Base-by-base conservation (phyloP, 37 sponge, comb jelly and placozoan species). In the Oscarella lobularis region DNA sequence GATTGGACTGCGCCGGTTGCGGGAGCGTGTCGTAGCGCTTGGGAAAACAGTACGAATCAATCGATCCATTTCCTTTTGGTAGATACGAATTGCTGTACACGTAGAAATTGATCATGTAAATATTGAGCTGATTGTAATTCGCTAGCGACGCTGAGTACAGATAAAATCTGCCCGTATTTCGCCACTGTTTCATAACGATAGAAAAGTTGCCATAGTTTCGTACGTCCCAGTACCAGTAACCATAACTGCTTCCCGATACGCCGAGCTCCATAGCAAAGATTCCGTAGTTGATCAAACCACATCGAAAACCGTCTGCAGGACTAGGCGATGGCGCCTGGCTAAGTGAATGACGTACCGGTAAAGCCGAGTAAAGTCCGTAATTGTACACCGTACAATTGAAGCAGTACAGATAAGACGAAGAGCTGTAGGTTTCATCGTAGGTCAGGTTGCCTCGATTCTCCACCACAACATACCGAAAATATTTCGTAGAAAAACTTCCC, bases 181-280 rank as follows among this genome's bases (percentile, higher is more conserved):
- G 9, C 60, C 9, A 27, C 14, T 48, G 60, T 48, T 48, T 48
- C 9, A 9, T 27, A 20, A 48, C 20, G 60, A 48, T 20, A 27
- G 60, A 48, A 9, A 9, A 48, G 20, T 48, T 48, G 71, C 71
- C 71, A 14, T 14, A 14, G 71, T 68, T 68, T 5, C 29, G 71
- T 34, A 68, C 33, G 31, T 68, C 71, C 71, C 71, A 68, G 31
- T 68, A 68, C 35, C 6, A 68, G 31, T 68, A 68, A 20, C 9
- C 9, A 48, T 48, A 48, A 20, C 20, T 48, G n/a, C n/a, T n/a
- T n/a, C n/a, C n/a, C n/a, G n/a, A n/a, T n/a, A n/a, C n/a, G n/a
- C n/a, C n/a, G n/a, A 68, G 6, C 31, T 68, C 71, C 6, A 20
- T 20, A 48, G 33, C 71, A 68, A 68, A 5, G 6, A 4, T 5